Conservation (phyloP, 2,797 vertebrate species). For the Anguilla anguilla region DNA sequence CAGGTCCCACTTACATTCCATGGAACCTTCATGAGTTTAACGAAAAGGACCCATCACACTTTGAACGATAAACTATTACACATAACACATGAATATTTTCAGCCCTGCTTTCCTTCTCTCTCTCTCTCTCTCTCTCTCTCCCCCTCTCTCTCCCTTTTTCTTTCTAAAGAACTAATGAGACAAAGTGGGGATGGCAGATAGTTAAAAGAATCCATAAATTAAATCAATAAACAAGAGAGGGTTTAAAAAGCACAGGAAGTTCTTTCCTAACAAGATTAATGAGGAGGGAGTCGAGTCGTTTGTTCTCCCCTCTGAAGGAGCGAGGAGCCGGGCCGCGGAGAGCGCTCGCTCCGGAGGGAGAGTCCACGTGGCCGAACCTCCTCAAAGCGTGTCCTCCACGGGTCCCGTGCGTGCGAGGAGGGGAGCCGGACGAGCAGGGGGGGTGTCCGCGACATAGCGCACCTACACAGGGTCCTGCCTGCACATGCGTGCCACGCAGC, state of each 20-base stretch:
- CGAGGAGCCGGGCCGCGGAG: slow-evolving; percentile 43
- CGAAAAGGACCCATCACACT: slow-evolving; percentile 53
- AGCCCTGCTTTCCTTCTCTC: slow-evolving; percentile 56
- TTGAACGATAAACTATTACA: slow-evolving; percentile 50
- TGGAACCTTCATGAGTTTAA: neutral
- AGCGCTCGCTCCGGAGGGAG: slow-evolving; percentile 53
- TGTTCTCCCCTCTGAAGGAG: slow-evolving; percentile 42
- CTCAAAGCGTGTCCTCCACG: slow-evolving; percentile 53
- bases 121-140: slow-evolving; percentile 50
- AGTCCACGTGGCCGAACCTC: slow-evolving; percentile 56
- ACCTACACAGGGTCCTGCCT: neutral
- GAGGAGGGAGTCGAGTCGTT: slow-evolving; percentile 43
- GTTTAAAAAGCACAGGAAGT: slow-evolving; percentile 68
- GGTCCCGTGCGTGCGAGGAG: slow-evolving; percentile 47
- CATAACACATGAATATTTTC: neutral
- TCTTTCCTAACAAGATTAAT: slow-evolving; percentile 48
- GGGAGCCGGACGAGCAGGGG: slow-evolving; percentile 36
- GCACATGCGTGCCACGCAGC: neutral
- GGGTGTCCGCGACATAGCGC: neutral
- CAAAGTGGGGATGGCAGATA: slow-evolving; percentile 61
- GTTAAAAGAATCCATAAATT: slow-evolving; percentile 68
- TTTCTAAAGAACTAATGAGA: slow-evolving; percentile 43
- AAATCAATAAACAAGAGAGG: slow-evolving; percentile 65
- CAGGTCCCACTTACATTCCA: neutral
- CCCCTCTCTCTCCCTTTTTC: slow-evolving; percentile 53